Evolutionary conservation across 2,797 vertebrate species (phyloP), one percentile per base, ranked within the genome.

Genomic region (Craterocephalus amniculus): DNA sequence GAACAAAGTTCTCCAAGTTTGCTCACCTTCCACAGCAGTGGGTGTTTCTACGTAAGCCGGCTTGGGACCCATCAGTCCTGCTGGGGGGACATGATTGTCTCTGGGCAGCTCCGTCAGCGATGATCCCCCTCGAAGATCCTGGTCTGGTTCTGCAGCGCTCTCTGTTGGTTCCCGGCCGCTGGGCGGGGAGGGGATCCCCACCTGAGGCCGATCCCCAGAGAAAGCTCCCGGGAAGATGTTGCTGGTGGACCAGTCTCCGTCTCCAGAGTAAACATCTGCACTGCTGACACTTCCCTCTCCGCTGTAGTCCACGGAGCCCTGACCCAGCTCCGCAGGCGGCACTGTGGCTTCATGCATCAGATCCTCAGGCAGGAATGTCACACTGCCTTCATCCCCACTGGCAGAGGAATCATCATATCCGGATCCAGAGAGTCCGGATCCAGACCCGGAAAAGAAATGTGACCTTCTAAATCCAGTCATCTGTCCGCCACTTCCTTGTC

Each of bases 351-450:
- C 91, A 20, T 93, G 87, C 38, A 81, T 74, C 65, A 91, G 92
- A 72, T 94, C 94, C 24, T 92, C 93, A 48, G 87, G 91, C 67
- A 95, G 81, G 56, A 96, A 92, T 29, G 91, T 94, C 61, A 92
- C 62, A 49, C 63, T 70, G 20, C 66, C 59, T 68, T 83, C 78
- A 12, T 91, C 82, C 92, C 90, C 92, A 78, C 92, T 83, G 83
- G 76, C 83, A 70, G 75, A 88, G 36, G 12, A 38, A 12, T 38
- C 36, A 59, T 59, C 36, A 59, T 59, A 72, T 51, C 86, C 81
- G 26, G 91, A 94, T 58, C 88, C 78, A 78, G 77, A 85, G 12
- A 78, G 80, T 40, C 92, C 93, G 22, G 91, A 72, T 80, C 89
- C 95, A 68, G 93, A 95, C 4, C 92, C 95, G 74, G 95, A 96